Percentiles rank a stretch among this genome's conserved stretches.
phyloP scores from a whole-genome alignment of 2,888 invertebrate genomes.

The Limenitis camilla region DNA sequence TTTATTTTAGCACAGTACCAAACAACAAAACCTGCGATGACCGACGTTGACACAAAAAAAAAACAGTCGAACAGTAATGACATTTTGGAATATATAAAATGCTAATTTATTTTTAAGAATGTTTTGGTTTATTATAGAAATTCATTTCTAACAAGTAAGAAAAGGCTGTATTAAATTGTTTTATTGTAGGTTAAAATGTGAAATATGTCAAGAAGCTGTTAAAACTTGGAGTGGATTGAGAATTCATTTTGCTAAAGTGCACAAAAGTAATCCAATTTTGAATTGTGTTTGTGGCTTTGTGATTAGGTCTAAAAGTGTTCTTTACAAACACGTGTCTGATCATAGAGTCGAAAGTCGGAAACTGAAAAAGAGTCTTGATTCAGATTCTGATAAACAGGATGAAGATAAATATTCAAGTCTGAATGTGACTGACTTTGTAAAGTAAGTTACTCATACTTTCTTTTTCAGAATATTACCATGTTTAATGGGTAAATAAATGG shows the following conservation, averaged over 20 bases:
- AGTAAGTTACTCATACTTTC: constrained; percentile 48
- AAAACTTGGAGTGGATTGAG: constrained; percentile 50
- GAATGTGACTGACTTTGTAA: constrained; percentile 57
- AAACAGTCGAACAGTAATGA: too few relatives aligned
- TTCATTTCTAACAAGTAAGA: too few relatives aligned
- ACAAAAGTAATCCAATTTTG: constrained; percentile 49
- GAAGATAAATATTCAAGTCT: constrained; percentile 43
- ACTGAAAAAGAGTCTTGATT: constrained; percentile 34
- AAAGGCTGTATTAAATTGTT: constrained; percentile 13
- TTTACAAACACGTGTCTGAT: constrained; percentile 60
- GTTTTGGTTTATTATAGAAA: too few relatives aligned
- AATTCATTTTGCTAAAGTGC: constrained; percentile 44
- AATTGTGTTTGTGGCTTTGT: constrained; percentile 57
- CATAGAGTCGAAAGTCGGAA: constrained; percentile 52
- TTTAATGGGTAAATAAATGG: too few relatives aligned
- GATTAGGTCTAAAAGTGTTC: constrained; percentile 54
- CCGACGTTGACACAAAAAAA: too few relatives aligned
- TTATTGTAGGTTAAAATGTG: constrained; percentile 49
- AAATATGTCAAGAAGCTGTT: constrained; percentile 44
- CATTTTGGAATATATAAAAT: too few relatives aligned
- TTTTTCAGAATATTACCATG: too few relatives aligned
- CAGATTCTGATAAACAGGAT: constrained; percentile 36
- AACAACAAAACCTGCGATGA: too few relatives aligned
- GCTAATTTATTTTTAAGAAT: too few relatives aligned
- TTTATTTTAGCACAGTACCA: too few relatives aligned